These are phyloP conservation scores for Aphelinus certus DNA, from an alignment of 1,140 invertebrate species.

Conservation along the genomic window DNA sequence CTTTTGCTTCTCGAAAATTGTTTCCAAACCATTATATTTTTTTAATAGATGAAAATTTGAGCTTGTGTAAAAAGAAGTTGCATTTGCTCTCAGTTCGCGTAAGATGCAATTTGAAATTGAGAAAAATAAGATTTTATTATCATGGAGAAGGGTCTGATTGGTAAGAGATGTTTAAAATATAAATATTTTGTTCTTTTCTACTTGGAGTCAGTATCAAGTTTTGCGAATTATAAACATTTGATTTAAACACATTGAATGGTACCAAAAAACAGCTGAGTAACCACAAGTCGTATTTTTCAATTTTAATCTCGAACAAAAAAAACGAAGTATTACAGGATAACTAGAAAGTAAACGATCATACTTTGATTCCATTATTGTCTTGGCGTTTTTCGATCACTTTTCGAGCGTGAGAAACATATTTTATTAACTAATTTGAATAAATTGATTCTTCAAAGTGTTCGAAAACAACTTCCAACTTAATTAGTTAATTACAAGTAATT, in stretches of 20 bases:
- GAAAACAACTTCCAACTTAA: background rate
- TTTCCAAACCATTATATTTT: background rate
- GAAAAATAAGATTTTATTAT: constrained; percentile 9
- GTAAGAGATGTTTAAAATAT: constrained; percentile 22
- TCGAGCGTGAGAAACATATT: constrained; percentile 8
- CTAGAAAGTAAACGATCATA: constrained; percentile 35
- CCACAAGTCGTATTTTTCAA: constrained; percentile 65
- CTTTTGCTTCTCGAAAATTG: constrained; percentile 38
- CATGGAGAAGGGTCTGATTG: constrained; percentile 14
- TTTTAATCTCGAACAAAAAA: constrained; percentile 62
- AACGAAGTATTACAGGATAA: constrained; percentile 41
- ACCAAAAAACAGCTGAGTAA: constrained; percentile 61
- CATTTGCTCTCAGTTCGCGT: constrained; percentile 10
- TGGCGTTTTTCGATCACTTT: background rate
- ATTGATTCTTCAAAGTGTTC: background rate
- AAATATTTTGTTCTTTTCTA: constrained; percentile 24
- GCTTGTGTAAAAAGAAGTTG: constrained; percentile 7
- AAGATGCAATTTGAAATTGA: constrained; percentile 5
- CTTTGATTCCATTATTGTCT: background rate
- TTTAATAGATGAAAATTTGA: background rate
- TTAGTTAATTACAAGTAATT: no score
- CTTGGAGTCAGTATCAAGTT: constrained; percentile 24
- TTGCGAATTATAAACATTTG: constrained; percentile 16
- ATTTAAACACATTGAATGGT: constrained; percentile 22
- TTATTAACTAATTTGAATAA: constrained; percentile 14